These are phyloP conservation scores for Pyrrhia umbra DNA, from an alignment of 2,888 invertebrate species.

Conservation along the genomic window DNA sequence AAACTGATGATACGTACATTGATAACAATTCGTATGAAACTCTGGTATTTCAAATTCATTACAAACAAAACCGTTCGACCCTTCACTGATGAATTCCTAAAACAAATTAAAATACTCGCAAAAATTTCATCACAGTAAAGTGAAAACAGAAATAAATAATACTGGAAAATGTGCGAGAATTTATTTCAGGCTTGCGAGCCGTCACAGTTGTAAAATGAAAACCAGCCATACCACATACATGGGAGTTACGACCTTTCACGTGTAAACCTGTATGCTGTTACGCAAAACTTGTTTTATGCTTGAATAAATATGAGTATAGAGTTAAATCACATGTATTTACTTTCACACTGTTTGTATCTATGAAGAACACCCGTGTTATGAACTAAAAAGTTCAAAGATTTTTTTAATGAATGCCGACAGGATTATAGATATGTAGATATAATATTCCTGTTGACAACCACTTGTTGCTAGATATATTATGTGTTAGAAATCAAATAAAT, in stretches of 20 bases:
- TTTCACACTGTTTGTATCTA: constrained; percentile 9
- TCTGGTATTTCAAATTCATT: background rate
- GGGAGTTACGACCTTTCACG: constrained; percentile 45
- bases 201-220: constrained; percentile 27
- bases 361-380: background rate
- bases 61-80: constrained; percentile 5
- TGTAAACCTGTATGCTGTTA: constrained; percentile 33
- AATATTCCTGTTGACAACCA: too few species aligned
- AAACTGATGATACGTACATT: background rate
- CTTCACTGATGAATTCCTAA: background rate
- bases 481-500: too few species aligned
- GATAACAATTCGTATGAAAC: background rate
- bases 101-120: constrained; percentile 4
- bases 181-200: constrained; percentile 16
- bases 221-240: constrained; percentile 7
- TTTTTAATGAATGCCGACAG: background rate
- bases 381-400: background rate
- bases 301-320: constrained; percentile 13
- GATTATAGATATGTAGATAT: too few species aligned
- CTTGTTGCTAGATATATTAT: too few species aligned
- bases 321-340: constrained; percentile 25
- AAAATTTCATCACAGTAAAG: constrained; percentile 1
- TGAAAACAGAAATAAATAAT: constrained; percentile 22
- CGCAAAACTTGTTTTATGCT: constrained; percentile 30
- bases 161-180: constrained; percentile 32